Evolutionary conservation across 2,797 vertebrate genomes (phyloP), one percentile per base, ranked within the genome.

Genomic region (Labroides dimidiatus): DNA sequence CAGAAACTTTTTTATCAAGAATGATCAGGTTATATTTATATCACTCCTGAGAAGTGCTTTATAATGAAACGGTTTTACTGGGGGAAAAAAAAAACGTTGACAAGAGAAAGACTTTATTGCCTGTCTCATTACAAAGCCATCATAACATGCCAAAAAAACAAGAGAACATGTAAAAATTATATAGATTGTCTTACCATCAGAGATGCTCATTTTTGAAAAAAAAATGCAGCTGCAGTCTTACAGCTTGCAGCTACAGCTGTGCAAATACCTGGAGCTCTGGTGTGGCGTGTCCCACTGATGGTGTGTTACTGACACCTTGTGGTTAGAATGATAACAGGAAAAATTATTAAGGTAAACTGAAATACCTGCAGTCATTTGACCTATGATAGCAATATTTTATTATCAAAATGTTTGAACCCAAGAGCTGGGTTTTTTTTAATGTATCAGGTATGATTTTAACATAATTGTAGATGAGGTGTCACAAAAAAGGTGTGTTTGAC

Each of bases 271-370:
- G 2, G 41, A 68, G 54, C 44, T 21, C 17, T 33, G 50, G 10
- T 1, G 27, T n/a, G 17, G 10, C 16, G 7, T 8, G 27, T 17
- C 16, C 55, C 21, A 17, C 5, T 16, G 2, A 20, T 13, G 75
- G 88, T 76, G 77, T 63, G 41, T 72, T 85, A 82, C 81, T 87
- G 87, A 84, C 89, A 87, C 87, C 67, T 73, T 80, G 87, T 89
- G 89, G 89, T 80, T 64, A 82, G 51, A 72, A 20, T 13, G 44
- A 47, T 27, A 20, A 1, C 19, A 16, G 49, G 21, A 19, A 48
- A 47, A 60, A 49, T 6, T n/a, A 49, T 42, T 56, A 63, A 58
- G 33, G 70, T 60, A 24, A 30, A 8, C 20, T 49, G n/a, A 37
- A 55, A 39, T 2, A 13, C 3, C 37, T 39, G 13, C 11, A 13